Base-by-base conservation (phyloP, 2,797 vertebrate genomes). In the Meda fulgida region DNA sequence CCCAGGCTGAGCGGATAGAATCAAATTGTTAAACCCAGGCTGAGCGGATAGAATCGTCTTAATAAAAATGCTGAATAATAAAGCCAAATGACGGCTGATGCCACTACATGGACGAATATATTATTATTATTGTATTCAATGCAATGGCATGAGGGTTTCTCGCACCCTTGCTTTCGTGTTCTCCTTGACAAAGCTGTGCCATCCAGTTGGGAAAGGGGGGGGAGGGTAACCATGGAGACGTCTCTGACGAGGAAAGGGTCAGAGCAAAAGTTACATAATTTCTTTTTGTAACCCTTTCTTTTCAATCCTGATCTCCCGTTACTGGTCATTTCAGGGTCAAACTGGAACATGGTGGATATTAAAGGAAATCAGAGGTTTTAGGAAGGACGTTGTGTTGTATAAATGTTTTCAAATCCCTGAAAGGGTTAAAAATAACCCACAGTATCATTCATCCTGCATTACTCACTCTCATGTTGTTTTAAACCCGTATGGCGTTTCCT, bases 171-270 rank as follows among this genome's bases (percentile, higher is more conserved):
- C 55, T 63, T 40, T 76, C 46, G 16, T 43, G 29, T 71, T 72
- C 79, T 67, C 19, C 78, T 63, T 65, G 63, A 66, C 84, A 81
- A 73, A 86, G 92, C 93, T 93, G 90, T 91, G 81, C 85, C 87
- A 92, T 92, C 90, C 93, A 60, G 84, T 87, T 87, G 86, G 91
- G 84, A 93, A 90, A 87, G 81, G 84, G 55, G n/a, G n/a, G 53
- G 21, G 7, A 1, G 21, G 23, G 94, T 95, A 94, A 93, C 93
- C 67, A 95, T 95, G 93, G 92, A 92, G 93, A 96, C 95, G 83
- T 75, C 89, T 90, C 91, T 93, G 90, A 88, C 79, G 89, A 91
- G 91, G 89, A 90, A 91, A 89, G 91, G 87, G 92, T 93, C 90
- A 92, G 91, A 94, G 93, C 73, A 83, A 92, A 92, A 92, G 92